Conservation (phyloP, 2,888 invertebrate genomes). For the Fragum fragum region DNA sequence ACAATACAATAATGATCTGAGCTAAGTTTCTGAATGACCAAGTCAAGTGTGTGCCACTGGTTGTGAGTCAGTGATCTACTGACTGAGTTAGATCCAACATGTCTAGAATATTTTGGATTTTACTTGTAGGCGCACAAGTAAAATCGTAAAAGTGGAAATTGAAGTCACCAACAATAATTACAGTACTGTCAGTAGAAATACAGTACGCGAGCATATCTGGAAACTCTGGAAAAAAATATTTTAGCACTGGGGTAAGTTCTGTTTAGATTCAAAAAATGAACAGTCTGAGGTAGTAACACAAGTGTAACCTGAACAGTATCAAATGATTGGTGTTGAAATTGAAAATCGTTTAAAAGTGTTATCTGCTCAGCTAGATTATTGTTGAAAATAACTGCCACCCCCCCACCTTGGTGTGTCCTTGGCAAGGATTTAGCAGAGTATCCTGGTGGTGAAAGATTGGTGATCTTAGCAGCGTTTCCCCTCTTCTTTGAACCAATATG, state of each 20-base stretch:
- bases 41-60: neutral
- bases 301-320: constrained; percentile 9
- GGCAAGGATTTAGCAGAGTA: constrained; percentile 7
- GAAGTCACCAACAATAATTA: neutral
- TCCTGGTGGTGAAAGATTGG: neutral
- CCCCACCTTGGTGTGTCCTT: constrained; percentile 7
- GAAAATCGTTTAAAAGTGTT: neutral
- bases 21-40: neutral
- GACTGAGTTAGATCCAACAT: neutral
- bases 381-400: neutral
- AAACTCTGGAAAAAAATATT: constrained; percentile 11
- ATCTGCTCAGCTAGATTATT: neutral
- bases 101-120: neutral
- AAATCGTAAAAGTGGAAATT: neutral
- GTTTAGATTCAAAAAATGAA: neutral
- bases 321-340: neutral
- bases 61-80: neutral
- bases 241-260: constrained; percentile 11
- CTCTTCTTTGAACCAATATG: constrained; percentile 5
- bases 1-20: neutral
- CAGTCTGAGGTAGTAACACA: neutral
- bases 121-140: neutral
- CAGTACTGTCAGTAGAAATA: neutral
- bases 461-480: neutral
- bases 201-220: neutral